Evolutionary conservation across 2,888 invertebrate species (phyloP), one percentile per base, ranked within the genome.

Genomic region (Agriopis leucophaearia): DNA sequence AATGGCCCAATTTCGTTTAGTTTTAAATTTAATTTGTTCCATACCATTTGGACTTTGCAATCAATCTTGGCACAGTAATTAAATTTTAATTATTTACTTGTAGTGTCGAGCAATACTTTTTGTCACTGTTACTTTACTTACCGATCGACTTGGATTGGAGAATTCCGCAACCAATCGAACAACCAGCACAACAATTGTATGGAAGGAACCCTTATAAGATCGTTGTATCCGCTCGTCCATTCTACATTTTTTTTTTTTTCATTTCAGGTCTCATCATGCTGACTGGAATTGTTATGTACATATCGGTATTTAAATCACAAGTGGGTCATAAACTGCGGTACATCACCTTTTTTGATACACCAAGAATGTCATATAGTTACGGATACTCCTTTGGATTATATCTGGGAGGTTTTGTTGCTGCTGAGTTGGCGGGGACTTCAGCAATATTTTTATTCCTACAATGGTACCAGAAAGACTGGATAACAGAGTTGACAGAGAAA

Each of bases 221-320:
- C 27, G 27, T 27, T 27, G 27, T 27, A 0, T 27, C 27, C 27
- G 5, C 5, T 27, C 27, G 2, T 27, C 27, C 27, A 27, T 27
- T 27, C 27, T 27, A 27, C 10, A 40, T 40, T 2, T 40, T 7
- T 38, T 51, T 62, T 47, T 65, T 66, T 56, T 66, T 71, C 12
- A 3, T 52, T 94, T 60, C 94, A 98, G 98, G 98, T 87, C 94
- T 98, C 73, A 95, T 98, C 75, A 97, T 98, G 97, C 95, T 98
- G 79, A 97, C 97, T 77, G 98, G 98, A 57, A 95, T 98, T 88
- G 97, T 98, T 82, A 97, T 98, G 95, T 98, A 98, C 95, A 98
- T 98, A 94, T 98, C 98, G 65, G 96, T 97, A 82, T 96, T 98
- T 88, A 98, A 98, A 90, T 96, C 98, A 10, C 98, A 98, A 95